Evolutionary conservation across 2,888 invertebrate species (phyloP).

Genomic region (Oscheius myriophilus): DNA sequence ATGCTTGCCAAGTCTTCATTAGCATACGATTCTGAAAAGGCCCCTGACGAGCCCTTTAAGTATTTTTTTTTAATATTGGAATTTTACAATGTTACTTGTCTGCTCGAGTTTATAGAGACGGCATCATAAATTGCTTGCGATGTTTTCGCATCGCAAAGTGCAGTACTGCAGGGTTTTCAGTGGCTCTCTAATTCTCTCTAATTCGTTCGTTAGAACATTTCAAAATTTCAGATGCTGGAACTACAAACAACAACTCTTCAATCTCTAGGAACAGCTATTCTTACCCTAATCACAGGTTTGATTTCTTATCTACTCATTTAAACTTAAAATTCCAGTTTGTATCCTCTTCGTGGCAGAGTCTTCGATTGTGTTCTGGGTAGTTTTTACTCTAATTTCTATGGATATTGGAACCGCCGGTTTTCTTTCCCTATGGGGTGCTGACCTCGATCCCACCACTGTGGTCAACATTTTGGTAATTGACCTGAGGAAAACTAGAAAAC

Average conservation of each 20-base stretch:
- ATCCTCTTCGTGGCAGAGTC: constrained; percentile 68
- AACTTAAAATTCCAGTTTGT: constrained; percentile 64
- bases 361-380: constrained; percentile 69
- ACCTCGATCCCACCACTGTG: constrained; percentile 69
- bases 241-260: constrained; percentile 65
- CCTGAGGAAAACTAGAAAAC: neutral
- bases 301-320: neutral
- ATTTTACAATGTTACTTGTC: too few species aligned
- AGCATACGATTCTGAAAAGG: too few species aligned
- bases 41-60: too few species aligned
- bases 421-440: constrained; percentile 69
- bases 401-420: constrained; percentile 68
- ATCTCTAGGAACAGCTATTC: constrained; percentile 68
- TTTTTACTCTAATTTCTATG: constrained; percentile 67
- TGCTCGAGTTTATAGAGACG: too few species aligned
- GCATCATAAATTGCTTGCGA: too few species aligned
- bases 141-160: too few species aligned
- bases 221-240: constrained; percentile 54
- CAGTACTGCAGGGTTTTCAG: too few species aligned
- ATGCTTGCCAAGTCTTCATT: too few species aligned
- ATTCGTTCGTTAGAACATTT: too few species aligned
- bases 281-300: constrained; percentile 51
- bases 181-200: too few species aligned
- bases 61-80: too few species aligned
- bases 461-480: constrained; percentile 67